A percentile compares a stretch with the other conserved stretches of the same genome.
phyloP scores from a whole-genome alignment of 2,113 vertebrate species.

The Toxostoma redivivum region DNA sequence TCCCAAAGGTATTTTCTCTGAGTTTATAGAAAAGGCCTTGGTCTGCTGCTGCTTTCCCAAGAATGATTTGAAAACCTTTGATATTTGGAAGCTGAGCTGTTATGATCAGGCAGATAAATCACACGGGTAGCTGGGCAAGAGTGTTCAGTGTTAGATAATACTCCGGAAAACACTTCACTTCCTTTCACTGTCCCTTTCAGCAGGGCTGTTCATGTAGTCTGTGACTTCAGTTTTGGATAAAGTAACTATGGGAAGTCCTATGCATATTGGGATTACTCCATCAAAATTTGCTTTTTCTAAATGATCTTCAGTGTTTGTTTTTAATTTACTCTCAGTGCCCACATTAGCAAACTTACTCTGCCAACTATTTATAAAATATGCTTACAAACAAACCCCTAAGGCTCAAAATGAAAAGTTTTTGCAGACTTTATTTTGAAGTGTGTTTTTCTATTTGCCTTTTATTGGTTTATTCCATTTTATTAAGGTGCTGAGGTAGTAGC shows the following conservation, averaged over 20 bases:
- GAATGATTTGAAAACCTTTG: not conserved
- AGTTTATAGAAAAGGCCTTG: not conserved
- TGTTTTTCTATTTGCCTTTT: not conserved
- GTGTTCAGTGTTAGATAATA: not conserved
- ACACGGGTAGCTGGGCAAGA: not conserved
- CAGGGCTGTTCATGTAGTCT: not conserved
- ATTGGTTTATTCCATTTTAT: not conserved
- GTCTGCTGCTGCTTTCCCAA: not conserved
- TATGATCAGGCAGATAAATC: not conserved
- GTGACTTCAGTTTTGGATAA: not conserved
- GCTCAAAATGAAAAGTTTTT: not conserved
- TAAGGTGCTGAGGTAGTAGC: not conserved
- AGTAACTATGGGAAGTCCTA: not conserved
- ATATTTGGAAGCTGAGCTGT: not conserved
- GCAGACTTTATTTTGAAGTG: not conserved
- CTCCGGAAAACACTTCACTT: not conserved
- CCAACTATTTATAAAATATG: slow-evolving; percentile 11
- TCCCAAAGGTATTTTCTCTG: not conserved
- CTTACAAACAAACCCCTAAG: not conserved
- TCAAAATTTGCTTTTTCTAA: not conserved
- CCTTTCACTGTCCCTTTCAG: not conserved
- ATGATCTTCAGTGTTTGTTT: not conserved
- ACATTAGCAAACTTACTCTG: not conserved
- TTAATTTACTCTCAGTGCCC: not conserved
- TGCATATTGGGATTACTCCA: not conserved